Evolutionary conservation across 2,888 invertebrate genomes (phyloP).

Genomic region (Mimumesa dahlbomi): DNA sequence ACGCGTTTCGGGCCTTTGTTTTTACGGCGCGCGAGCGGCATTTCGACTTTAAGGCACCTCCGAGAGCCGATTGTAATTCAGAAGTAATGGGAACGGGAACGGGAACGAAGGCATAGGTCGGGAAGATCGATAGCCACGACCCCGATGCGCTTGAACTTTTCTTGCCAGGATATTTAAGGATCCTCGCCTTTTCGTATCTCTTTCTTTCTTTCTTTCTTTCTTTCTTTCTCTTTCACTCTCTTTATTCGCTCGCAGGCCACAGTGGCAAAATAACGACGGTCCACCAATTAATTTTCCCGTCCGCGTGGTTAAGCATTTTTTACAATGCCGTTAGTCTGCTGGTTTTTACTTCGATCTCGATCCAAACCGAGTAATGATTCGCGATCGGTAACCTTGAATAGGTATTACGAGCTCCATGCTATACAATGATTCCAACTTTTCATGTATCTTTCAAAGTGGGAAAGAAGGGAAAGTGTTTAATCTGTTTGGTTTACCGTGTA

Average conservation of each 20-base stretch:
- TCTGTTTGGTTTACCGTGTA: too few species aligned
- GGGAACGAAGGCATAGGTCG: slow-evolving; percentile 41
- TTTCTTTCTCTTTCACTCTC: too few species aligned
- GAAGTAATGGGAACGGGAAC: slow-evolving; percentile 65
- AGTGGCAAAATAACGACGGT: slow-evolving; percentile 34
- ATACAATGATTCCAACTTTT: too few species aligned
- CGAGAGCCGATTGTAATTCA: slow-evolving; percentile 68
- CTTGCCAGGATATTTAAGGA: slow-evolving; percentile 67
- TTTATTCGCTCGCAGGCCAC: slow-evolving; percentile 25
- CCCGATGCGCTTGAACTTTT: slow-evolving; percentile 68
- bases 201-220: too few species aligned
- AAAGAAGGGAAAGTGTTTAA: too few species aligned
- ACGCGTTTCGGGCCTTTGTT: slow-evolving; percentile 52
- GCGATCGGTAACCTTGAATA: too few species aligned
- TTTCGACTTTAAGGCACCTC: slow-evolving; percentile 66
- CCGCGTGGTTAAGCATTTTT: not conserved
- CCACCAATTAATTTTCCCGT: slow-evolving; percentile 29
- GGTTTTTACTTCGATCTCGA: too few species aligned
- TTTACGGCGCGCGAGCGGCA: slow-evolving; percentile 62
- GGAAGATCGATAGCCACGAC: slow-evolving; percentile 67
- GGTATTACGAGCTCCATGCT: too few species aligned
- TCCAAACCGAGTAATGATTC: too few species aligned
- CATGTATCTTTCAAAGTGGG: too few species aligned
- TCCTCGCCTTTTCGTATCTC: slow-evolving; percentile 24
- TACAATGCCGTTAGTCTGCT: too few species aligned